These are phyloP conservation scores for Mesorhabditis spiculigera DNA, from an alignment of 2,888 invertebrate species.

Conservation along the genomic window DNA sequence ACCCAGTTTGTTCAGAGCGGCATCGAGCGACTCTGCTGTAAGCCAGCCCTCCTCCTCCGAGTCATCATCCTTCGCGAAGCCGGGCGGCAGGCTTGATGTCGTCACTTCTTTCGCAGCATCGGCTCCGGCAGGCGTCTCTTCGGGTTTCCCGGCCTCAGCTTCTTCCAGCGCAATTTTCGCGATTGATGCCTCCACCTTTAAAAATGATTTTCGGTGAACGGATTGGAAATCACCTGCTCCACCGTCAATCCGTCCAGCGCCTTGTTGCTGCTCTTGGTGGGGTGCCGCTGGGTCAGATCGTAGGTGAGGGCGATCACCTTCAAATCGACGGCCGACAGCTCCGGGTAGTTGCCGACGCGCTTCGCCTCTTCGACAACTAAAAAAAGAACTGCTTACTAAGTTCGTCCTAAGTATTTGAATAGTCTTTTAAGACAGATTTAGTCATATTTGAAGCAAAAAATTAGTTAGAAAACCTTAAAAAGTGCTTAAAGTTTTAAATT, in stretches of 20 bases:
- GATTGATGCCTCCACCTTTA: too few species aligned
- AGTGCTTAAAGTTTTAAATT: background rate
- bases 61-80: slow-evolving; percentile 16
- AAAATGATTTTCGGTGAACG: too few species aligned
- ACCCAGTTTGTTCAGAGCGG: slow-evolving; percentile 36
- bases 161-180: slow-evolving; percentile 8
- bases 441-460: too few species aligned
- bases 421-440: too few species aligned
- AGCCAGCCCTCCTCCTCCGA: slow-evolving; percentile 45
- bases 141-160: slow-evolving; percentile 8
- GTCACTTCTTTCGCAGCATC: background rate
- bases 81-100: background rate
- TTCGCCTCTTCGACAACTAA: slow-evolving; percentile 85
- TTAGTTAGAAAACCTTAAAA: too few species aligned
- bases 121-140: slow-evolving; percentile 1
- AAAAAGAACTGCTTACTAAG: slow-evolving; percentile 25
- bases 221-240: slow-evolving; percentile 8
- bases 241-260: slow-evolving; percentile 5
- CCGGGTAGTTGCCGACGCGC: slow-evolving; percentile 90
- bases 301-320: slow-evolving; percentile 91
- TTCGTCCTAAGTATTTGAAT: too few species aligned
- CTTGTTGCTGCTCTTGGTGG: too few species aligned
- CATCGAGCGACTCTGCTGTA: slow-evolving; percentile 40
- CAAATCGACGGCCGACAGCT: slow-evolving; percentile 88
- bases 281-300: slow-evolving; percentile 62